Percentiles rank a stretch among this genome's conserved stretches.
Conservation (phyloP, 2,113 vertebrate species). For the Phalacrocorax brasilianus region DNA sequence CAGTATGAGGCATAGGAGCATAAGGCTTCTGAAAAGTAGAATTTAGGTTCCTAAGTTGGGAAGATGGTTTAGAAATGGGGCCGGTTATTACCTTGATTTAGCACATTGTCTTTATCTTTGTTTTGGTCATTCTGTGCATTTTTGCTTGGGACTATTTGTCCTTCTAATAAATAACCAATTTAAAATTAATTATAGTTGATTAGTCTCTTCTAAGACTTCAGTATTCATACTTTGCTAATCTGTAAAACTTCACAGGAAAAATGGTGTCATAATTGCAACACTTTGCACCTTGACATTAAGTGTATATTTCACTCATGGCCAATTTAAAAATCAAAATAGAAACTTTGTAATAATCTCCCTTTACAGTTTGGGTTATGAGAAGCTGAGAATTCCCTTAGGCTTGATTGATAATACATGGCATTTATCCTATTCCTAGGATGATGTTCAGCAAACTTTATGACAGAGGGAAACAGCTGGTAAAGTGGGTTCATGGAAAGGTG, state of each 20-base stretch:
- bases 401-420: slow-evolving; percentile 92
- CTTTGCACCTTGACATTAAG: slow-evolving; percentile 68
- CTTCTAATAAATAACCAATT: not conserved
- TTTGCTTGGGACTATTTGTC: not conserved
- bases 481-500: slow-evolving; percentile 98
- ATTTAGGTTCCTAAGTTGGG: not conserved
- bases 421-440: slow-evolving; percentile 87
- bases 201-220: not conserved
- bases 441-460: slow-evolving; percentile 94
- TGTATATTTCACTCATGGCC: slow-evolving; percentile 74
- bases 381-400: slow-evolving; percentile 87
- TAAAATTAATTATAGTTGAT: not conserved
- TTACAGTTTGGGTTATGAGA: slow-evolving; percentile 76
- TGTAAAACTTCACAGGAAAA: slow-evolving; percentile 36
- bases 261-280: not conserved
- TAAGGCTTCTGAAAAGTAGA: not conserved
- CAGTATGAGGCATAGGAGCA: not conserved
- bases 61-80: not conserved
- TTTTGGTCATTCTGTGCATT: not conserved
- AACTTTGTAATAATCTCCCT: slow-evolving; percentile 82
- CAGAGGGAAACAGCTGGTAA: slow-evolving; percentile 89
- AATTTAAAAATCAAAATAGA: slow-evolving; percentile 79
- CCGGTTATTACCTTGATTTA: not conserved
- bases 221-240: slow-evolving; percentile 11
- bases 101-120: not conserved